phyloP scores from a whole-genome alignment of 2,888 invertebrate genomes.

The Odiellus spinosus region DNA sequence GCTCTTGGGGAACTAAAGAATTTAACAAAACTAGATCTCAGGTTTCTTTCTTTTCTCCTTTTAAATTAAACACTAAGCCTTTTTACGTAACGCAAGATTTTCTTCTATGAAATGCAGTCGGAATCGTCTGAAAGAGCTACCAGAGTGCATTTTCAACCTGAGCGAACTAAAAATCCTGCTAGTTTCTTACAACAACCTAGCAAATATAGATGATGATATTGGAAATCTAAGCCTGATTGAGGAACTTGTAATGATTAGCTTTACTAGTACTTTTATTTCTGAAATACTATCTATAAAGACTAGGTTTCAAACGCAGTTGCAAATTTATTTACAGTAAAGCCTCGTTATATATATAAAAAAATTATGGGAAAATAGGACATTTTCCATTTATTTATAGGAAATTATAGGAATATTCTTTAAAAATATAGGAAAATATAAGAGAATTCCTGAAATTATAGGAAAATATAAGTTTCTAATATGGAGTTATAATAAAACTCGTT shows the following conservation, averaged over 20 bases:
- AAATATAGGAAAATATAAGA: no score
- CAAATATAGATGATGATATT: constrained; percentile 48
- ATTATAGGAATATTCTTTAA: no score
- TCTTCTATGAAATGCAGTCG: constrained; percentile 12
- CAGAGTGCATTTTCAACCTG: constrained; percentile 47
- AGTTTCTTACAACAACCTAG: constrained; percentile 55
- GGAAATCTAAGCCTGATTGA: constrained; percentile 64
- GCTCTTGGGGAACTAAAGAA: constrained; percentile 53
- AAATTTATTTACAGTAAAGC: no score
- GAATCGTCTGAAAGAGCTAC: constrained; percentile 15
- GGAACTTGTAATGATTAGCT: constrained; percentile 43
- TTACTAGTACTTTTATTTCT: no score
- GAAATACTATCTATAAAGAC: no score
- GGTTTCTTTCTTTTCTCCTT: constrained; percentile 21
- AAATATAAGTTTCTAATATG: no score
- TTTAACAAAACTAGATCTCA: constrained; percentile 28
- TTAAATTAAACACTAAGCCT: not conserved
- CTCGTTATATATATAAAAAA: no score
- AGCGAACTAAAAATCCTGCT: constrained; percentile 52
- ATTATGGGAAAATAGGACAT: no score
- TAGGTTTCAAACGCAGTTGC: no score
- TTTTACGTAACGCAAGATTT: not conserved
- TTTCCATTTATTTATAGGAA: no score
- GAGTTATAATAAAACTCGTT: no score
- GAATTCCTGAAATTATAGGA: no score